These are phyloP conservation scores for Zalophus californianus DNA, from an alignment of 2,797 vertebrate species.

Conservation along the genomic window DNA sequence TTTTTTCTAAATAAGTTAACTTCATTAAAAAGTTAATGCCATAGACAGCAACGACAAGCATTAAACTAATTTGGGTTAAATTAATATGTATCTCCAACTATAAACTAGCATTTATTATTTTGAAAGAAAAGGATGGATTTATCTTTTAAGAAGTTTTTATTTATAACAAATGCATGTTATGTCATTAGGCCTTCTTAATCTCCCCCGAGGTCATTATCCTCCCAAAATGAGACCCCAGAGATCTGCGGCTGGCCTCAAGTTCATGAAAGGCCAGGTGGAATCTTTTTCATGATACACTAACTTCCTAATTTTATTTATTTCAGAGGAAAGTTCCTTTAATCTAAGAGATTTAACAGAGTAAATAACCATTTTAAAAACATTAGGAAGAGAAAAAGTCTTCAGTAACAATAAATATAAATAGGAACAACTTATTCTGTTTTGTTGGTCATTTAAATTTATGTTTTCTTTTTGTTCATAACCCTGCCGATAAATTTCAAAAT, in stretches of 20 bases:
- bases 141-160: conserved; percentile 28
- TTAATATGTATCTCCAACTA: conserved; percentile 14
- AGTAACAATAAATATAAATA: conserved; percentile 42
- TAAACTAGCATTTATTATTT: conserved; percentile 19
- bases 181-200: neutral
- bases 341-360: conserved; percentile 31
- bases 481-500: conserved; percentile 43
- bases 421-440: conserved; percentile 30
- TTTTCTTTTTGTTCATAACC: conserved; percentile 51
- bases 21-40: conserved; percentile 23
- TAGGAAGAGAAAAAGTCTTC: neutral
- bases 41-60: neutral
- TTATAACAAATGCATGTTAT: neutral
- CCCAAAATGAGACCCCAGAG: neutral
- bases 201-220: neutral
- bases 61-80: conserved; percentile 26
- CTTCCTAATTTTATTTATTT: conserved; percentile 52
- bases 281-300: neutral
- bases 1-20: conserved; percentile 52
- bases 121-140: conserved; percentile 21
- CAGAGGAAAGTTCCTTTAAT: conserved; percentile 29
- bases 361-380: conserved; percentile 10
- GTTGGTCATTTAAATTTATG: neutral
- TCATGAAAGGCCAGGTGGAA: neutral
- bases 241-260: neutral